Evolutionary conservation across 2,888 invertebrate genomes (phyloP), one percentile per base, ranked within the genome.

Genomic region (Drosophila neutralis): DNA sequence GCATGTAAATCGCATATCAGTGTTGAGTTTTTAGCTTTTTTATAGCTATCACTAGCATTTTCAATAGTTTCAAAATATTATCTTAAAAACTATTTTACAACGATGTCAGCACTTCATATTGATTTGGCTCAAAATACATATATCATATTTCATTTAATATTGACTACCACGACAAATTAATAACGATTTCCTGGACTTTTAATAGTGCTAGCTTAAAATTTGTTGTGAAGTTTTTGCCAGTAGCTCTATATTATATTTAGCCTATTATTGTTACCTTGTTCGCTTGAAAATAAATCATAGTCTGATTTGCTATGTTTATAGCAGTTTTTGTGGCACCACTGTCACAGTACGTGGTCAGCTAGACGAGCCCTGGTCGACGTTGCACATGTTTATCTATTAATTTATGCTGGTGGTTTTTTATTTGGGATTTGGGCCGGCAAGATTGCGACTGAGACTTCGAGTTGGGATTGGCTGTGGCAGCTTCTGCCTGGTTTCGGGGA

Each of bases 341-440:
- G 31, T 2, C 63, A 65, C 69, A 74, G 81, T 75, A 86, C 65
- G 76, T 85, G 81, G 81, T 70, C 70, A 53, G 64, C 59, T 31
- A 15, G 56, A 45, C n/a, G 58, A 54, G 38, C 49, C n/a, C 48
- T 10, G 27, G 53, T 56, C 58, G 59, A 61, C 36, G 70, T 63
- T 81, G 78, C 73, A 74, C 73, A 76, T 74, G 80, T 89, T 90
- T 90, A 91, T 91, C 91, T 90, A 83, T 90, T 91, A 91, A 91
- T 91, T 91, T 91, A 91, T 91, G 88, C 90, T 80, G 90, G 91
- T 81, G 82, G 78, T 74, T 83, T 81, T 80, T 49, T 58, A 24
- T 45, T 45, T 45, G 11, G 68, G 70, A 72, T 80, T 75, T 81
- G 73, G 83, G 71, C 70, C 54, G 67, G 31, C 35, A 35, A 78